Base-by-base conservation (phyloP, 2,113 vertebrate genomes). In the Eidolon helvum region DNA sequence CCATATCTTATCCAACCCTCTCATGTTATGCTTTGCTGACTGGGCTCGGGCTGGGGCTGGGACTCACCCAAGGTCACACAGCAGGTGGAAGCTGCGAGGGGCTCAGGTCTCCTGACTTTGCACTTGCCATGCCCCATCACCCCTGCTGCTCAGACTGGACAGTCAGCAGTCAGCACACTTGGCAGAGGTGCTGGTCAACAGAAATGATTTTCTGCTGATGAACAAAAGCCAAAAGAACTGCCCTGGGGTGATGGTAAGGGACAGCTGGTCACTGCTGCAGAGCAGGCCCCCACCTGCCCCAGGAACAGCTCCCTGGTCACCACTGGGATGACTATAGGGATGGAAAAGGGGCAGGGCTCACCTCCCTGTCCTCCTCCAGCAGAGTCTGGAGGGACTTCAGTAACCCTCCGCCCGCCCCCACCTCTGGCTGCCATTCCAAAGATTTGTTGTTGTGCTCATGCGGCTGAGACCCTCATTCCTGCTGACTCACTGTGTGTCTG, bases 121-220 rank as follows among this genome's bases (percentile, higher is more conserved):
- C 28, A 48, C 28, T 53, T 33, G n/a, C 91, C 63, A 69, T 2
- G 8, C 3, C 40, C 68, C 50, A 74, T 45, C 26, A 69, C 48
- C 35, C 68, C 83, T 0, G 4, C 21, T 38, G 84, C 77, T 77
- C n/a, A 8, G 38, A 50, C 35, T 38, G 24, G 53, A 50, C 10
- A 87, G 77, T 92, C 80, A 74, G 84, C 91, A 87, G 61, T 35
- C 78, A 72, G 93, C 22, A 11, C 0, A 16, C 57, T 57, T 30
- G 83, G 68, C 5, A 11, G 63, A 92, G 72, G 35, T 80, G 66
- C 63, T 35, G 66, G 83, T 43, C 63, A 66, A 86, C 53, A 87
- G 92, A 66, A 95, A 53, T 7, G 5, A 22, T 2, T 86, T 89
- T 82, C 33, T 90, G 84, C 74, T 90, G 91, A 87, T 66, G 57